Percentiles rank a stretch among this genome's conserved stretches.
phyloP scores from a whole-genome alignment of 2,797 vertebrate species.

The Thunnus albacares region DNA sequence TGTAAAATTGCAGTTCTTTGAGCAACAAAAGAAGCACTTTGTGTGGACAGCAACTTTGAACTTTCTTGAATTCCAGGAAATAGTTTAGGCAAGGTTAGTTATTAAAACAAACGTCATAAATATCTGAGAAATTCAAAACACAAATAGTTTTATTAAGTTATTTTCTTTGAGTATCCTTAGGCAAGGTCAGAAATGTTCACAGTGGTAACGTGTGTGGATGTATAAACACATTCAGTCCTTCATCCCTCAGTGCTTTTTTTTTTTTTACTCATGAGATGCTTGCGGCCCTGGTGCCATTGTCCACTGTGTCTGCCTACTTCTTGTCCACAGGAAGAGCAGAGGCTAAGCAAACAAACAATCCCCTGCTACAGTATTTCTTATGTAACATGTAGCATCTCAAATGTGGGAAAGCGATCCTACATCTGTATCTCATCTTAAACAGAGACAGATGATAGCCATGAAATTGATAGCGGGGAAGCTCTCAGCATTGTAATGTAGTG shows the following conservation, averaged over 20 bases:
- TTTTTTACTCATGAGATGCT: conserved; percentile 37
- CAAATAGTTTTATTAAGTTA: neutral
- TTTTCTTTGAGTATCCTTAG: conserved; percentile 20
- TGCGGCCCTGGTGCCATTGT: conserved; percentile 46
- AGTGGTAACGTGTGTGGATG: conserved; percentile 19
- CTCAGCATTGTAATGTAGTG: conserved; percentile 47
- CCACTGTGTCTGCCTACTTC: conserved; percentile 33
- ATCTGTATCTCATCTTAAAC: conserved; percentile 75
- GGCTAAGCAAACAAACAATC: conserved; percentile 70
- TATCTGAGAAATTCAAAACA: conserved; percentile 12
- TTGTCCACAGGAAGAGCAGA: conserved; percentile 70
- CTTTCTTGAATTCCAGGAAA: neutral
- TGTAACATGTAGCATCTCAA: conserved; percentile 43
- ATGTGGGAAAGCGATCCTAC: conserved; percentile 76
- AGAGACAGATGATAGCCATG: conserved; percentile 72
- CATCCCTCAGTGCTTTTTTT: conserved; percentile 17
- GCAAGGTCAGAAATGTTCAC: conserved; percentile 29
- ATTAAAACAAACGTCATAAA: neutral
- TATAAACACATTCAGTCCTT: conserved; percentile 31
- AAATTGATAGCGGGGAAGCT: conserved; percentile 60
- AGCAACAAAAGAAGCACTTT: neutral
- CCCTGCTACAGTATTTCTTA: conserved; percentile 18
- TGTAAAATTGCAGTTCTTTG: no score
- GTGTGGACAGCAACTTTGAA: neutral
- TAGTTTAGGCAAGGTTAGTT: neutral